Conservation (phyloP, 2,888 invertebrate genomes). For the Lucinisca nassula region DNA sequence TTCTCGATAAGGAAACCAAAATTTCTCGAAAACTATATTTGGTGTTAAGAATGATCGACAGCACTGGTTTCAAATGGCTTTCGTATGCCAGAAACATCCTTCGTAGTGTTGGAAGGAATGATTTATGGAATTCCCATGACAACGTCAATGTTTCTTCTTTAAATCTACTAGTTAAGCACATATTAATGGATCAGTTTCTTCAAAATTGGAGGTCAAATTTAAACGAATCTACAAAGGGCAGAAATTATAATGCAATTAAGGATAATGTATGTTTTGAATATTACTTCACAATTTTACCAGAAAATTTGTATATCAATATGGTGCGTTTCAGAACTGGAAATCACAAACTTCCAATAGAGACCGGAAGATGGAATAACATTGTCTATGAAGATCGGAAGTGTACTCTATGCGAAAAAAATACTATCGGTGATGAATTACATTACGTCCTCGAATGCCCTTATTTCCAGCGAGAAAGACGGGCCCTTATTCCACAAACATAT, state of each 20-base stretch:
- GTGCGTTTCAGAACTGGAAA: conserved; percentile 7
- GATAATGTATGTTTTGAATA: neutral
- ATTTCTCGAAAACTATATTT: neutral
- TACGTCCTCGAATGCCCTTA: neutral
- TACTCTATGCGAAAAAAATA: neutral
- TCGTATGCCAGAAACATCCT: neutral
- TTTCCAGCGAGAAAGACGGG: neutral
- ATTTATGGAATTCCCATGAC: neutral
- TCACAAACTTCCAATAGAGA: conserved; percentile 1
- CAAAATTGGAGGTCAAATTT: neutral
- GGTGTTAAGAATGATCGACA: neutral
- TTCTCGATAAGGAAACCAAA: neutral
- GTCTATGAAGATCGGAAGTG: conserved; percentile 7
- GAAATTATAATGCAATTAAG: neutral
- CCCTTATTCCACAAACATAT: too few species aligned
- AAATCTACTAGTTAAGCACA: neutral
- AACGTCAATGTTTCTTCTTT: neutral
- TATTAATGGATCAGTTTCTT: neutral
- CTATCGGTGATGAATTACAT: neutral
- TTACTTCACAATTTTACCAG: neutral
- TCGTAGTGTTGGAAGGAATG: neutral
- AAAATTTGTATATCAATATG: neutral
- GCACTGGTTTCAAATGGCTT: neutral
- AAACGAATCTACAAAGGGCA: neutral
- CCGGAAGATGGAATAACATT: neutral